Percentiles rank a stretch among this genome's conserved stretches.
Conservation (phyloP, 2,113 vertebrate species). For the Gnathonemus longibarbis region DNA sequence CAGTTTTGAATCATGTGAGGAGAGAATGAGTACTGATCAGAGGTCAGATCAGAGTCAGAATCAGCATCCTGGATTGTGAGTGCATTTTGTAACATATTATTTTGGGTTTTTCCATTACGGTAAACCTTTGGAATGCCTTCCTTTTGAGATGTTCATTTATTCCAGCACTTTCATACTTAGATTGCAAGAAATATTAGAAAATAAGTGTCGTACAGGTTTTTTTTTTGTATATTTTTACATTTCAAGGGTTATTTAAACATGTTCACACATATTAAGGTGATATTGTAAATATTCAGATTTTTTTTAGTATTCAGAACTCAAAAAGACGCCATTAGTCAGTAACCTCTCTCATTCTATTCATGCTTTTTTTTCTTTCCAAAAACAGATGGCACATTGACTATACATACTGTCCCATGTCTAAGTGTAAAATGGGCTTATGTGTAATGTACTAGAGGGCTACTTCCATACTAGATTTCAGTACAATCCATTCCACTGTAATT, state of each 20-base stretch:
- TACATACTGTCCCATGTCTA: neutral
- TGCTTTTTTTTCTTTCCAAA: neutral
- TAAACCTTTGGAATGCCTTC: conserved; percentile 26
- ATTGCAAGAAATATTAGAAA: conserved; percentile 36
- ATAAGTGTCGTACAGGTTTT: conserved; percentile 29
- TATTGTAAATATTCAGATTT: conserved; percentile 26
- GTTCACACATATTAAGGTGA: conserved; percentile 17
- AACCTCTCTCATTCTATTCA: neutral
- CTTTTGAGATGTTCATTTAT: conserved; percentile 24
- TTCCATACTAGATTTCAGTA: neutral
- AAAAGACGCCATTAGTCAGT: neutral
- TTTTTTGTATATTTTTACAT: conserved; percentile 52
- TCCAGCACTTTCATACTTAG: conserved; percentile 34
- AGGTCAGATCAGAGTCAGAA: conserved; percentile 44
- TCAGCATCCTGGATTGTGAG: conserved; percentile 66
- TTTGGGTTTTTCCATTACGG: conserved; percentile 26
- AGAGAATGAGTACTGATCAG: conserved; percentile 55
- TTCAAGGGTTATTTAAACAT: conserved; percentile 45
- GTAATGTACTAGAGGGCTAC: neutral
- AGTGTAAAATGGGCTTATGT: neutral
- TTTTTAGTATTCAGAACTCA: conserved; percentile 6
- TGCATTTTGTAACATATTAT: conserved; percentile 36
- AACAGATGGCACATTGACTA: neutral
- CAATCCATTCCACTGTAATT: conserved; percentile 6
- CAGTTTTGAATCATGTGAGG: conserved; percentile 57